Percentiles rank a stretch among this genome's conserved stretches.
phyloP scores from a whole-genome alignment of 2,888 invertebrate species.

The Ametastegia equiseti region DNA sequence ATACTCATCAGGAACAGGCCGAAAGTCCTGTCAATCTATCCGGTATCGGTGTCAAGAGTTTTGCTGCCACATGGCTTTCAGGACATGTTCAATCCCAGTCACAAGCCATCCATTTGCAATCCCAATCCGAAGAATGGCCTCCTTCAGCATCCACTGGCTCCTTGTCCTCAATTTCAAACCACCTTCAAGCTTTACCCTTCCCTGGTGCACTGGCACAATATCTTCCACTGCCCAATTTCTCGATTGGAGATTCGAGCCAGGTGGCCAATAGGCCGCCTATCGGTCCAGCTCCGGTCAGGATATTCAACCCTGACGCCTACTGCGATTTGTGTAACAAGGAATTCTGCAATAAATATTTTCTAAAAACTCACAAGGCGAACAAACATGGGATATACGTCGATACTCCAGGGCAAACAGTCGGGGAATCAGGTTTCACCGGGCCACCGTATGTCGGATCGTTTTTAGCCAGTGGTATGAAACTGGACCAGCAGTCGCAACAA shows the following conservation, averaged over 20 bases:
- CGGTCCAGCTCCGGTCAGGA: conserved; percentile 77
- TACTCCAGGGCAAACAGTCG: conserved; percentile 68
- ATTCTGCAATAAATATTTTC: conserved; percentile 98
- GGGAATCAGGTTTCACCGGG: conserved; percentile 59
- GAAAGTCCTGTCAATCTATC: conserved; percentile 71
- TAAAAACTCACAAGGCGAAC: conserved; percentile 98
- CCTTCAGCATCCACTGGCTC: conserved; percentile 73
- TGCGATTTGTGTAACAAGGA: conserved; percentile 99
- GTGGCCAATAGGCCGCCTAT: conserved; percentile 78
- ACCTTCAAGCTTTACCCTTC: conserved; percentile 66
- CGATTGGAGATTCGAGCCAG: conserved; percentile 75
- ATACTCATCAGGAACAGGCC: conserved; percentile 57
- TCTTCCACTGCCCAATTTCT: conserved; percentile 78
- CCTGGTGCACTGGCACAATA: conserved; percentile 69
- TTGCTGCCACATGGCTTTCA: conserved; percentile 68
- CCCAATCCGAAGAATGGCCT: conserved; percentile 74
- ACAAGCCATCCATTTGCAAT: conserved; percentile 60
- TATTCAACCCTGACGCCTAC: conserved; percentile 98
- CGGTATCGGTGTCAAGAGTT: conserved; percentile 69
- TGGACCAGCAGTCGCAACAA: conserved; percentile 64
- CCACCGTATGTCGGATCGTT: conserved; percentile 57
- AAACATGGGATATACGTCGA: conserved; percentile 95
- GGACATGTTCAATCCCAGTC: conserved; percentile 55
- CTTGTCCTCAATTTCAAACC: conserved; percentile 67
- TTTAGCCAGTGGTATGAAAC: conserved; percentile 53